Conservation (phyloP, 1,140 invertebrate genomes). For the Spodoptera litura region DNA sequence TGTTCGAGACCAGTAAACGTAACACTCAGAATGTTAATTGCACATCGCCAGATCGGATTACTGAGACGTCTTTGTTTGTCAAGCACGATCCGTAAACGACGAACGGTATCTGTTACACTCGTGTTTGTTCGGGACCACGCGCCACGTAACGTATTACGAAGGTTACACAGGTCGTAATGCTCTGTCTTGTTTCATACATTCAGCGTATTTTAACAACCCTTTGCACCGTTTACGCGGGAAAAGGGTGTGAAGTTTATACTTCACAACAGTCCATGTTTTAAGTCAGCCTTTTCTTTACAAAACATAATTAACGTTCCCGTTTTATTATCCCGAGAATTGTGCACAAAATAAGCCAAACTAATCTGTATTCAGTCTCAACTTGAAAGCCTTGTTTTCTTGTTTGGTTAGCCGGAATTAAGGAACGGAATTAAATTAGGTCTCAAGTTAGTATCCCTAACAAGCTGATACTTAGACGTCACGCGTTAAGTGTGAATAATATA, state of each 20-base stretch:
- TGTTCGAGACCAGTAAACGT: slow-evolving; percentile 55
- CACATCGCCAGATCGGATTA: slow-evolving; percentile 62
- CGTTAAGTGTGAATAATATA: slow-evolving; percentile 24
- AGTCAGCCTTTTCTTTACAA: slow-evolving; percentile 26
- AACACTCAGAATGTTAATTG: slow-evolving; percentile 70
- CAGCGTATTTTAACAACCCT: slow-evolving; percentile 32
- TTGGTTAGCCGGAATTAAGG: slow-evolving; percentile 11
- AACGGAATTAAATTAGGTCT: slow-evolving; percentile 21
- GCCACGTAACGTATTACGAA: slow-evolving; percentile 36
- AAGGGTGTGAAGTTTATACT: background rate
- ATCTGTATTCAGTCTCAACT: background rate
- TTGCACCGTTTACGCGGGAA: slow-evolving; percentile 20
- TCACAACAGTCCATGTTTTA: slow-evolving; percentile 20
- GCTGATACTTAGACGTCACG: slow-evolving; percentile 24
- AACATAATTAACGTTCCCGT: slow-evolving; percentile 4
- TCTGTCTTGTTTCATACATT: slow-evolving; percentile 34
- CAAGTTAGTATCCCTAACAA: slow-evolving; percentile 4
- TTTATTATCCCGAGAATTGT: slow-evolving; percentile 5
- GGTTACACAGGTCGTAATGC: slow-evolving; percentile 21
- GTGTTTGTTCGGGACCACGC: slow-evolving; percentile 50
- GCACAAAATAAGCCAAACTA: slow-evolving; percentile 5
- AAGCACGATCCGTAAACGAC: slow-evolving; percentile 42
- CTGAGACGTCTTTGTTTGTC: slow-evolving; percentile 67
- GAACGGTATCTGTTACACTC: slow-evolving; percentile 46
- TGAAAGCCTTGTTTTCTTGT: slow-evolving; percentile 4